Base-by-base conservation (phyloP, 2,113 vertebrate genomes). In the Tylochromis polylepis region DNA sequence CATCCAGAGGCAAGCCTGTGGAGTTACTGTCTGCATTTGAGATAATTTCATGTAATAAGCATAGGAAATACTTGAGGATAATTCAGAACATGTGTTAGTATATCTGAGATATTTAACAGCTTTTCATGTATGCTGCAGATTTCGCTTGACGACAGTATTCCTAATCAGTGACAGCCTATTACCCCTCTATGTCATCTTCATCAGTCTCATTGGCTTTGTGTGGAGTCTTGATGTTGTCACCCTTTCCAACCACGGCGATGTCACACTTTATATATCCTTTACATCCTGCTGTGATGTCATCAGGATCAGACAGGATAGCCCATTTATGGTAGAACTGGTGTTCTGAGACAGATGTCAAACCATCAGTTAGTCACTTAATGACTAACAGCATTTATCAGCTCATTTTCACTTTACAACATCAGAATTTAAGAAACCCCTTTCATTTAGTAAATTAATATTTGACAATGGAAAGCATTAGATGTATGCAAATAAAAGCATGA, bases 271-370 rank as follows among this genome's bases (percentile, higher is more conserved):
- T 92, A 2, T 99, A 99, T 46, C 98, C 98, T 94, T 99, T 99
- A 81, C 97, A 96, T 8, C 98, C 95, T 0, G 98, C 97, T 0
- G 98, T 99, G 94, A 99, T 97, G 94, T 99, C 98, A n/a, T 98
- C 97, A 0, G 98, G 98, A 88, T 99, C 98, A 0, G 97, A 98
- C 79, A 99, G 94, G 86, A 97, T 93, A 70, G 99, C 98, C 99
- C 98, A 99, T 84, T 98, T 99, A 96, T 99, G 99, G 87, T 98
- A 97, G 93, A 99, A 99, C 95, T 99, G 98, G 89, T 99, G 99
- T 79, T 99, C 98, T 99, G 95, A 3, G 6, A 81, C 31, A 49
- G 38, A 86, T 59, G 20, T 46, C 78, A 62, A 29, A 36, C 24
- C 43, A 51, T 60, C 15, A 38, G 70, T 58, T 12, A 79, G 53